phyloP scores from a whole-genome alignment of 2,113 vertebrate genomes.

The Colius striatus region DNA sequence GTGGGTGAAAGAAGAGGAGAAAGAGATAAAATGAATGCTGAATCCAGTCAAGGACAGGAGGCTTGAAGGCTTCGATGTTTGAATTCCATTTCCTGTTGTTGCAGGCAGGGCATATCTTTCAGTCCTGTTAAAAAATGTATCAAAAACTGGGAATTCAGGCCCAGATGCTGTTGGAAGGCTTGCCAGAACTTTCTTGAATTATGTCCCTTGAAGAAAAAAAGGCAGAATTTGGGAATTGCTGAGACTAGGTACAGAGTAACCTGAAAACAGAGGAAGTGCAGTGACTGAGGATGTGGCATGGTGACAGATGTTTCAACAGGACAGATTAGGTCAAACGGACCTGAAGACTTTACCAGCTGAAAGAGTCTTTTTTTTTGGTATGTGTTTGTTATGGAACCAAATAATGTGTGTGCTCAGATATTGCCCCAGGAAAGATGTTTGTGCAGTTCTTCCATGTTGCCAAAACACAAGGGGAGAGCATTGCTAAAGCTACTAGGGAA shows the following conservation, averaged over 20 bases:
- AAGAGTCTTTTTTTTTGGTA: background rate
- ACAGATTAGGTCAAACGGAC: background rate
- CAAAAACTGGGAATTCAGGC: background rate
- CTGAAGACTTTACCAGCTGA: background rate
- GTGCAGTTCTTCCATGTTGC: conserved; percentile 47
- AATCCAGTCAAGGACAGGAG: background rate
- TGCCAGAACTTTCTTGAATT: background rate
- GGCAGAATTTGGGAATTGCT: background rate
- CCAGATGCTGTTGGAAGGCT: background rate
- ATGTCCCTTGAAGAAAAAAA: background rate
- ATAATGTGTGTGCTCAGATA: background rate
- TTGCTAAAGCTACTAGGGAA: conserved; percentile 28
- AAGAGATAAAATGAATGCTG: background rate
- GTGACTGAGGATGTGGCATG: background rate
- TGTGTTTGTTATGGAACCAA: conserved; percentile 51
- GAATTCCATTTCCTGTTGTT: background rate
- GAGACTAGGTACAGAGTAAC: background rate
- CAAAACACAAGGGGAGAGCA: conserved; percentile 26
- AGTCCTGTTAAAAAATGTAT: background rate
- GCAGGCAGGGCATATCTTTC: background rate
- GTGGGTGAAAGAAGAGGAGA: background rate
- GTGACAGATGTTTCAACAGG: background rate
- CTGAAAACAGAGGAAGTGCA: background rate
- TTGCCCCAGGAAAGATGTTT: background rate
- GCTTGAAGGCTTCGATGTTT: background rate